These are phyloP conservation scores for Leucophenga varia DNA, from an alignment of 1,140 invertebrate genomes.

Conservation along the genomic window DNA sequence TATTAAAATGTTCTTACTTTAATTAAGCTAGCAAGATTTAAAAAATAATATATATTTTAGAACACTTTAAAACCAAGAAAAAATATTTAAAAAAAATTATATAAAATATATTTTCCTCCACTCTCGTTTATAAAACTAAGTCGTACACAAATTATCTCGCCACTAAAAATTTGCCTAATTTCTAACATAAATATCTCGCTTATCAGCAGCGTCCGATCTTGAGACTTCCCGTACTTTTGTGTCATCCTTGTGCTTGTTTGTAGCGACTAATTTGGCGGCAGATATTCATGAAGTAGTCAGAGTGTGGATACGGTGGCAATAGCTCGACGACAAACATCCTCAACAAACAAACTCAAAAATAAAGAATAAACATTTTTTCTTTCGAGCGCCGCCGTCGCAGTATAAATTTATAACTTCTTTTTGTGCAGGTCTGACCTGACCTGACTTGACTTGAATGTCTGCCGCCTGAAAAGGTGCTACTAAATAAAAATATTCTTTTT, in stretches of 20 bases:
- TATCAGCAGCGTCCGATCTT: constrained; percentile 41
- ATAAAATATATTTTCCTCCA: too few relatives aligned
- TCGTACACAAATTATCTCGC: constrained; percentile 54
- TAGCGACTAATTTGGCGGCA: constrained; percentile 28
- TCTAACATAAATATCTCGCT: constrained; percentile 45
- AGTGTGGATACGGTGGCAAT: constrained; percentile 19
- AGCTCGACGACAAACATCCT: constrained; percentile 18
- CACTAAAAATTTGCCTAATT: constrained; percentile 54
- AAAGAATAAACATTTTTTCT: too few relatives aligned
- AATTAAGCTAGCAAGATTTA: too few relatives aligned
- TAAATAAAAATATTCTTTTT: constrained; percentile 19
- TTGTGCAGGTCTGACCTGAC: constrained; percentile 9
- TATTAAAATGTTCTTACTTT: too few relatives aligned
- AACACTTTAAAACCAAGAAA: too few relatives aligned
- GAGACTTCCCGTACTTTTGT: not conserved
- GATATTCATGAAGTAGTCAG: too few relatives aligned
- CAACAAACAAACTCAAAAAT: too few relatives aligned
- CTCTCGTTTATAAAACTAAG: too few relatives aligned
- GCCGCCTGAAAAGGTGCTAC: constrained; percentile 37
- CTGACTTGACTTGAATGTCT: too few relatives aligned
- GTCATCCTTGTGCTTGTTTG: constrained; percentile 20
- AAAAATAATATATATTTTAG: too few relatives aligned
- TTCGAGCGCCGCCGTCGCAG: constrained; percentile 37
- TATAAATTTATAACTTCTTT: constrained; percentile 53
- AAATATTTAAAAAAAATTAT: too few relatives aligned